phyloP scores from a whole-genome alignment of 2,888 invertebrate genomes.

The Tetropium fuscum region DNA sequence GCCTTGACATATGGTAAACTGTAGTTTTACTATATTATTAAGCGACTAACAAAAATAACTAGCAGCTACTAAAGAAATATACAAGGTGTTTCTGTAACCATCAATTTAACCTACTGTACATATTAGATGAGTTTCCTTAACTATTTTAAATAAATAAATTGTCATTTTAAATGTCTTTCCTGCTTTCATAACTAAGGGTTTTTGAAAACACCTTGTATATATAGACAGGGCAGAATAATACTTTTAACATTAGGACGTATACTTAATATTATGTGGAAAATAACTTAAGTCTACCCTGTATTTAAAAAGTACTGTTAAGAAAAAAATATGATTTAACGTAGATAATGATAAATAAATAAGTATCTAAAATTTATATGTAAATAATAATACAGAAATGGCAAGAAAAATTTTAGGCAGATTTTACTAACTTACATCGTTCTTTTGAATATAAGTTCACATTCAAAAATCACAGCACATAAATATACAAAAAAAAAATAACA shows the following conservation, averaged over 20 bases:
- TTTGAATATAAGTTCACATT: constrained; percentile 59
- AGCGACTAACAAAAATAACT: constrained; percentile 34
- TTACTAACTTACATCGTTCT: constrained; percentile 49
- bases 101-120: constrained; percentile 22
- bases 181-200: background rate
- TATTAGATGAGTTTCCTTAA: constrained; percentile 7
- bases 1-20: constrained; percentile 64
- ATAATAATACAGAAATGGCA: constrained; percentile 66
- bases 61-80: constrained; percentile 37
- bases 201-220: constrained; percentile 41
- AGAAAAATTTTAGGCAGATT: constrained; percentile 65
- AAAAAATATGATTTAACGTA: constrained; percentile 47
- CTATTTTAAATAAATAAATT: constrained; percentile 33
- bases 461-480: constrained; percentile 66
- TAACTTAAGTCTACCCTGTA: constrained; percentile 47
- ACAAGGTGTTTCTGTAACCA: constrained; percentile 37
- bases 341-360: constrained; percentile 54
- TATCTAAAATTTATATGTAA: constrained; percentile 49
- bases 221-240: constrained; percentile 55
- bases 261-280: constrained; percentile 38
- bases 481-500: constrained; percentile 58
- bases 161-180: constrained; percentile 41
- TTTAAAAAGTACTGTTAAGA: constrained; percentile 40
- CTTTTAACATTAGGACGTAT: constrained; percentile 57
- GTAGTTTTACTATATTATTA: constrained; percentile 55